These are phyloP conservation scores for Chelonus formosanus DNA, from an alignment of 2,888 invertebrate species.

Conservation along the genomic window DNA sequence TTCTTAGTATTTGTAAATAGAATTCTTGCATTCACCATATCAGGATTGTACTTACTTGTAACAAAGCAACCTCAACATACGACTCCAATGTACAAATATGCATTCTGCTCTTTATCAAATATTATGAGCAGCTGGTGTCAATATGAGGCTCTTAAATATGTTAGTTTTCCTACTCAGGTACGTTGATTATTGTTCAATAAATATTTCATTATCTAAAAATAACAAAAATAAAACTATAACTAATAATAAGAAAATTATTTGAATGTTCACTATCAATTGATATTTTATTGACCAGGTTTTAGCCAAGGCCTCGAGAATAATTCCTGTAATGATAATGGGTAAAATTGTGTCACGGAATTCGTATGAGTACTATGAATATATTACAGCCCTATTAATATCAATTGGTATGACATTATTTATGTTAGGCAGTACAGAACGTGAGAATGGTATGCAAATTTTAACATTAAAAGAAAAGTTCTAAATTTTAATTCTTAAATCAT, in stretches of 20 bases:
- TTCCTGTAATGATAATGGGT: conserved; percentile 99
- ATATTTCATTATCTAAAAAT: too few species aligned
- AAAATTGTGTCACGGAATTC: conserved; percentile 86
- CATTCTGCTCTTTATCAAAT: conserved; percentile 95
- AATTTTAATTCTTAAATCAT: too few species aligned
- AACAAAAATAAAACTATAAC: too few species aligned
- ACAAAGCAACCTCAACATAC: conserved; percentile 75
- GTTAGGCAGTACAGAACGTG: conserved; percentile 77
- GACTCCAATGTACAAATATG: conserved; percentile 93
- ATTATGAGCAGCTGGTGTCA: conserved; percentile 99
- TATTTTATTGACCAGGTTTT: conserved; percentile 70
- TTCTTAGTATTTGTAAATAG: conserved; percentile 97
- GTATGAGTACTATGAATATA: conserved; percentile 91
- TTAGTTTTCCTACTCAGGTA: conserved; percentile 97
- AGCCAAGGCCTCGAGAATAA: conserved; percentile 98
- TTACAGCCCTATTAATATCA: conserved; percentile 88
- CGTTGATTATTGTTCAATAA: conserved; percentile 19
- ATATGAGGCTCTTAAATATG: conserved; percentile 98
- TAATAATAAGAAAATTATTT: background rate
- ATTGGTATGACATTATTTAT: conserved; percentile 94
- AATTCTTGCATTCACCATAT: conserved; percentile 81
- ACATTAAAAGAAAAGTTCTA: too few species aligned
- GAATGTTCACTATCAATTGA: conserved; percentile 13
- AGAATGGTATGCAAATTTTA: conserved; percentile 64
- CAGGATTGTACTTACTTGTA: conserved; percentile 72